A percentile compares a stretch with the other conserved stretches of the same genome.
Conservation (phyloP, 2,888 invertebrate species). For the Phragmatobia fuliginosa region DNA sequence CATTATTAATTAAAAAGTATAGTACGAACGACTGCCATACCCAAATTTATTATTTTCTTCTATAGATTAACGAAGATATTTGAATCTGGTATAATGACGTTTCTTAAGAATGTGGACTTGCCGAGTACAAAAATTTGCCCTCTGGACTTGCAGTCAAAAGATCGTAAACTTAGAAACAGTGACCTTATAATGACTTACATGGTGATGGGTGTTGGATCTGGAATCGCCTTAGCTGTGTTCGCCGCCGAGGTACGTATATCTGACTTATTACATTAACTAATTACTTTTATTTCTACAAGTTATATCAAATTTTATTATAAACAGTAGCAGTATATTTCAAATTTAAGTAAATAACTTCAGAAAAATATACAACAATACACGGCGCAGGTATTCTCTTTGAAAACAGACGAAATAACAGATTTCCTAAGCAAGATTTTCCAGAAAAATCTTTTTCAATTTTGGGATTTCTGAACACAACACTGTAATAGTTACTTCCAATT, state of each 20-base stretch:
- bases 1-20: background rate
- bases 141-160: constrained; percentile 92
- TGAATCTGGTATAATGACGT: constrained; percentile 92
- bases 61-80: constrained; percentile 89
- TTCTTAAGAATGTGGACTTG: constrained; percentile 87
- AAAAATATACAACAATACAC: background rate
- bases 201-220: constrained; percentile 90
- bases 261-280: background rate
- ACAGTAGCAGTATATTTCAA: background rate
- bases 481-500: too few relatives aligned
- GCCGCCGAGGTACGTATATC: constrained; percentile 85
- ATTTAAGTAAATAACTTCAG: background rate
- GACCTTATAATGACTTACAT: constrained; percentile 93
- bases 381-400: too few relatives aligned
- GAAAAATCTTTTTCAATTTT: too few relatives aligned
- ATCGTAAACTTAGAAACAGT: constrained; percentile 91
- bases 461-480: background rate
- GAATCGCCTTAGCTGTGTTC: constrained; percentile 88
- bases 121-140: constrained; percentile 94
- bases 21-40: background rate
- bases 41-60: background rate
- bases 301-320: background rate
- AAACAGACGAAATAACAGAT: too few relatives aligned
- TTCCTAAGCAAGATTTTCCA: too few relatives aligned
- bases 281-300: background rate